phyloP scores from a whole-genome alignment of 2,888 invertebrate genomes.

The Dasysyrphus albostriatus region DNA sequence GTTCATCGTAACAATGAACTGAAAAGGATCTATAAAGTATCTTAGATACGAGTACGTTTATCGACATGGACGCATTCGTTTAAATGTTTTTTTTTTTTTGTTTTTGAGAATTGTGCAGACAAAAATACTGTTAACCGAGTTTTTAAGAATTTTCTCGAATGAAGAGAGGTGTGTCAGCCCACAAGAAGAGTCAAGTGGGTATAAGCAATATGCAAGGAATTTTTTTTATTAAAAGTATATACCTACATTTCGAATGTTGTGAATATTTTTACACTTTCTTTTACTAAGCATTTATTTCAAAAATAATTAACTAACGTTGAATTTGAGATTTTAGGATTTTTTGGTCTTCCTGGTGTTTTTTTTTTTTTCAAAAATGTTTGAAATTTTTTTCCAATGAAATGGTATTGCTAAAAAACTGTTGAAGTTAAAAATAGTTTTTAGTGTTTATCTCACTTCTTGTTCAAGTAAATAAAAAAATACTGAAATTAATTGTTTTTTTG shows the following conservation, averaged over 20 bases:
- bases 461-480: too few species aligned
- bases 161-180: background rate
- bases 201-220: background rate
- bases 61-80: slow-evolving; percentile 15
- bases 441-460: too few species aligned
- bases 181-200: slow-evolving; percentile 20
- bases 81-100: slow-evolving; percentile 16
- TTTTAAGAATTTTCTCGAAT: slow-evolving; percentile 14
- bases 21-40: slow-evolving; percentile 35
- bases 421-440: too few species aligned
- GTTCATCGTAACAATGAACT: slow-evolving; percentile 70
- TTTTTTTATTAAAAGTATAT: slow-evolving; percentile 15
- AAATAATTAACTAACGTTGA: background rate
- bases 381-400: too few species aligned
- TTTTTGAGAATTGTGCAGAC: slow-evolving; percentile 28
- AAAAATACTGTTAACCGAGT: slow-evolving; percentile 67
- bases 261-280: background rate
- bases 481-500: too few species aligned
- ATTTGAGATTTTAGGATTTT: background rate
- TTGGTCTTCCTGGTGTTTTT: too few species aligned
- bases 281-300: too few species aligned
- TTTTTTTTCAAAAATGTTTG: too few species aligned
- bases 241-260: background rate
- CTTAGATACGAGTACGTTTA: background rate
- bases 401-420: too few species aligned